Evolutionary conservation across 2,113 vertebrate genomes (phyloP).

Genomic region (Arizona elegans): DNA sequence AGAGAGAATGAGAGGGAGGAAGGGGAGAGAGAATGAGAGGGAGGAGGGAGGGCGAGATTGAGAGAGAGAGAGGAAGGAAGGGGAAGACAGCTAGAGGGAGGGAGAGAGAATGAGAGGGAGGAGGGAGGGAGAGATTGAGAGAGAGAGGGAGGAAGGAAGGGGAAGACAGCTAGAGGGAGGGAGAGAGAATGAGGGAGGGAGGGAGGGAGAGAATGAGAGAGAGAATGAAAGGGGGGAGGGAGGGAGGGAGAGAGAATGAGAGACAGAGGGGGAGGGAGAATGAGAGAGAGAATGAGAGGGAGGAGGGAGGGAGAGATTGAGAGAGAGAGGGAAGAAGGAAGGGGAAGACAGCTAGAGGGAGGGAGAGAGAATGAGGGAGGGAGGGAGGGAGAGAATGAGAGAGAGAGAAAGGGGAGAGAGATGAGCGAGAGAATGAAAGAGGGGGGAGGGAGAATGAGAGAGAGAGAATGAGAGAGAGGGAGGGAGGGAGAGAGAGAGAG

Average conservation of each 20-base stretch:
- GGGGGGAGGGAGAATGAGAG: fast-evolving
- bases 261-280: no score
- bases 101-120: no score
- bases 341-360: neutral
- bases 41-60: no score
- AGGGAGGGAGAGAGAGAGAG: no score
- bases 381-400: neutral
- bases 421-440: neutral
- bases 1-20: neutral
- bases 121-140: neutral
- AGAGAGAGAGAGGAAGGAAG: fast-evolving
- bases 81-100: neutral
- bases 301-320: fast-evolving
- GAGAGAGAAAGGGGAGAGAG: fast-evolving
- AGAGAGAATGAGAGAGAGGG: neutral
- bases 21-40: fast-evolving
- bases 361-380: fast-evolving
- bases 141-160: neutral
- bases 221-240: no score
- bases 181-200: neutral
- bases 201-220: no score
- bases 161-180: no score
- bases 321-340: fast-evolving
- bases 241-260: neutral
- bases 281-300: neutral